Base-by-base conservation (phyloP, 1,140 invertebrate genomes). In the Palaemon carinicauda region DNA sequence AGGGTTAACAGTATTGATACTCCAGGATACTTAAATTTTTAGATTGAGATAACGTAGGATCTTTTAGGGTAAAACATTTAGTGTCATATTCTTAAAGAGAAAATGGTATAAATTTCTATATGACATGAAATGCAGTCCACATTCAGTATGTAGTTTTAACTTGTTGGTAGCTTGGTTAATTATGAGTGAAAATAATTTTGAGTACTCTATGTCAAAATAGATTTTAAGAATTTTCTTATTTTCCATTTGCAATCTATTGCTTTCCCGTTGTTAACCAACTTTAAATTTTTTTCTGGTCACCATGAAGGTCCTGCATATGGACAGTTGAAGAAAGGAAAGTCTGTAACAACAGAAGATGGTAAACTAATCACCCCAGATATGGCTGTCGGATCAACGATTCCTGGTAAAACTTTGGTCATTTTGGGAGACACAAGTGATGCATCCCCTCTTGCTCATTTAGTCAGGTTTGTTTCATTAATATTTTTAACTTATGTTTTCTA, bases 391-490 rank as follows among this genome's bases (percentile, higher is more conserved):
- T 90, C 91, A 53, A 74, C 89, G 1, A 88, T 89, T 77, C 90
- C 89, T 51, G 92, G 92, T 33, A 88, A 91, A 60, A 91, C 92
- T 74, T 71, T 92, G 15, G 90, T 91, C 9, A 91, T 93, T 74
- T 83, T 92, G 54, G 92, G 92, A 79, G 92, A 93, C 84, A 92
- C 92, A 9, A 90, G 85, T 31, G 90, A 92, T 88, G 90, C 92
- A 19, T 89, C 80, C 14, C 79, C 90, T 24, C 90, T 92, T 27
- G 73, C 89, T 29, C 89, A 90, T 81, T 80, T 92, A 69, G 91
- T 91, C 41, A 41, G 41, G 41, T 41, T 41, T 41, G 41, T 41
- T 0, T 12, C 41, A 41, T 41, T 9, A 4, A 41, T 41, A 9
- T 41, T 0, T 41, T 41, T 41, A 12, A 9, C 12, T 41, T 41